Conservation (phyloP, 2,888 invertebrate genomes). For the Luperina testacea region DNA sequence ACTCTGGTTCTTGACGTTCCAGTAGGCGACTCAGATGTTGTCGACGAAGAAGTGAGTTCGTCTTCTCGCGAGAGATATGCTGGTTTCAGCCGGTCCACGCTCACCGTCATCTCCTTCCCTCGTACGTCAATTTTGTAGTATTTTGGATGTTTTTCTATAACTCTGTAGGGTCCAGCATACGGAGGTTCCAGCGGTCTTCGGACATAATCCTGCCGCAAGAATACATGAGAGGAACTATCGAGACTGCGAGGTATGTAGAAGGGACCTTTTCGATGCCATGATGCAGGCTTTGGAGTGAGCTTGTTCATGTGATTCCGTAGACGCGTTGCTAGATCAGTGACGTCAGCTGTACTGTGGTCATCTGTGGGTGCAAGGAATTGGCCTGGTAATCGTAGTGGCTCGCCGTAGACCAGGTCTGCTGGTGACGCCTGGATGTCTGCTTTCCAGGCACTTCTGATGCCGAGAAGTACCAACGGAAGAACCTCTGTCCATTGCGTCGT, state of each 20-base stretch:
- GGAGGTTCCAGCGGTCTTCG: conserved; percentile 6
- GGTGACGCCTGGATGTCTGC: conserved; percentile 14
- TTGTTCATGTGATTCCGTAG: too few species aligned
- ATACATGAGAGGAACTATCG: conserved; percentile 3
- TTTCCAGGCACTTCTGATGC: conserved; percentile 14
- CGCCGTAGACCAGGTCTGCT: conserved; percentile 10
- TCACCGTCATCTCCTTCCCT: background rate
- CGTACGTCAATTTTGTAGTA: conserved; percentile 2
- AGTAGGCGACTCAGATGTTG: background rate
- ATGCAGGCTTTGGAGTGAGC: too few species aligned
- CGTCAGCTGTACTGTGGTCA: background rate
- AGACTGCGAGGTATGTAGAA: background rate
- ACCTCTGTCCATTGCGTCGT: conserved; percentile 12
- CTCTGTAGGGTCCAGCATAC: conserved; percentile 4
- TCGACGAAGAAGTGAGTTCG: background rate
- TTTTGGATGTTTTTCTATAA: conserved; percentile 1
- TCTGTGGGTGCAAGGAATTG: conserved; percentile 6
- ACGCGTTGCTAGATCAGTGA: too few species aligned
- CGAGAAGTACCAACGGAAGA: conserved; percentile 8
- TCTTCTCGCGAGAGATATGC: background rate
- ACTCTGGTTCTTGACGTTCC: background rate
- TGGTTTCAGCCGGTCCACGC: conserved; percentile 9
- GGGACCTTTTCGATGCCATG: too few species aligned
- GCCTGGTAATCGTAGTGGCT: conserved; percentile 11
- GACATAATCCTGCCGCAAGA: conserved; percentile 7